phyloP scores from a whole-genome alignment of 2,113 vertebrate species.

The Cyprinodon brontotheroides region DNA sequence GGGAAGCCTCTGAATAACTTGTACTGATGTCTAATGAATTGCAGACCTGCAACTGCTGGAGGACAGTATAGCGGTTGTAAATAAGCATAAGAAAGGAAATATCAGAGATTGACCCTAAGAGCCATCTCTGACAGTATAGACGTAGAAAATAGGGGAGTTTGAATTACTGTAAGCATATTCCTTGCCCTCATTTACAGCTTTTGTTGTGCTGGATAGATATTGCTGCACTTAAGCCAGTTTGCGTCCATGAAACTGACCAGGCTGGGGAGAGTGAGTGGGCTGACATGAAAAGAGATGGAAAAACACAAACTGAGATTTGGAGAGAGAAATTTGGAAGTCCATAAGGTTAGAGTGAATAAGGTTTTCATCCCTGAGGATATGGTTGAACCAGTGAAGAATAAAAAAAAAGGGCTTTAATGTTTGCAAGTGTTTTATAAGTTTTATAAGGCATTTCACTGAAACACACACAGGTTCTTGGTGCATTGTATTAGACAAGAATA shows the following conservation, averaged over 20 bases:
- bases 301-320: background rate
- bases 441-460: background rate
- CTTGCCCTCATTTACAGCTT: background rate
- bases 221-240: background rate
- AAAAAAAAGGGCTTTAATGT: background rate
- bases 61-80: background rate
- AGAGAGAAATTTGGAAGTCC: background rate
- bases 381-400: background rate
- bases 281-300: background rate
- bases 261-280: background rate
- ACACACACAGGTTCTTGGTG: background rate
- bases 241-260: background rate
- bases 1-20: background rate
- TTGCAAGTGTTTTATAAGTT: background rate
- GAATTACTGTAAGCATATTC: background rate
- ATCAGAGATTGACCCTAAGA: background rate
- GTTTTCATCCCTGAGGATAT: too few species aligned
- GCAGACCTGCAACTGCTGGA: background rate
- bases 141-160: background rate
- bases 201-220: background rate
- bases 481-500: background rate
- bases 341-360: background rate
- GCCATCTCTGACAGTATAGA: background rate
- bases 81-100: background rate
- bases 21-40: background rate